Conservation (phyloP, 2,113 vertebrate species). For the Xyrauchen texanus region DNA sequence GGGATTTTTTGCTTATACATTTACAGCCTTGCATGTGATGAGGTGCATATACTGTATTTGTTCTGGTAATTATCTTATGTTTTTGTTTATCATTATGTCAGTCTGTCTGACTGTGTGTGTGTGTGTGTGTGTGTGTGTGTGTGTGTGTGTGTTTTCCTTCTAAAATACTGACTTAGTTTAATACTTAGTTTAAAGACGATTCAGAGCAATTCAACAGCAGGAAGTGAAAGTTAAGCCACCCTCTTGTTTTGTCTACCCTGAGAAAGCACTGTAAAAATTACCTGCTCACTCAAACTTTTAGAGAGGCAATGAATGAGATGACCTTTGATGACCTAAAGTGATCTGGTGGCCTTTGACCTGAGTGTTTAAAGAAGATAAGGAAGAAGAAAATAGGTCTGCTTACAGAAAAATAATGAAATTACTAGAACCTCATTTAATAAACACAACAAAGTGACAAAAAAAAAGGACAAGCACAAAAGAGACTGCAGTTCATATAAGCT, state of each 20-base stretch:
- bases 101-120: no score
- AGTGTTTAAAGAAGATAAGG: conserved; percentile 15
- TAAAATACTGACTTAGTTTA: background rate
- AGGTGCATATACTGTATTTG: background rate
- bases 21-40: background rate
- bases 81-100: background rate
- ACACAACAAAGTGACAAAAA: no score
- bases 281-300: conserved; percentile 25
- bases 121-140: no score
- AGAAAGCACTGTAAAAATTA: conserved; percentile 37
- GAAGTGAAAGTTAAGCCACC: conserved; percentile 18
- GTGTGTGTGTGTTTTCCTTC: background rate
- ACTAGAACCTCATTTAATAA: no score
- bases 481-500: no score
- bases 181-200: conserved; percentile 10
- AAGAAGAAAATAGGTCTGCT: background rate
- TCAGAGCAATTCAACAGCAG: conserved; percentile 20
- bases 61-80: background rate
- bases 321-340: background rate
- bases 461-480: no score
- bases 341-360: conserved; percentile 34
- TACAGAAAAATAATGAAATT: background rate
- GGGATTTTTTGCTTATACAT: background rate
- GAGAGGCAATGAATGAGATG: conserved; percentile 22
- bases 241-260: conserved; percentile 39